phyloP scores from a whole-genome alignment of 2,797 vertebrate genomes.

The Arremon brunneinucha region DNA sequence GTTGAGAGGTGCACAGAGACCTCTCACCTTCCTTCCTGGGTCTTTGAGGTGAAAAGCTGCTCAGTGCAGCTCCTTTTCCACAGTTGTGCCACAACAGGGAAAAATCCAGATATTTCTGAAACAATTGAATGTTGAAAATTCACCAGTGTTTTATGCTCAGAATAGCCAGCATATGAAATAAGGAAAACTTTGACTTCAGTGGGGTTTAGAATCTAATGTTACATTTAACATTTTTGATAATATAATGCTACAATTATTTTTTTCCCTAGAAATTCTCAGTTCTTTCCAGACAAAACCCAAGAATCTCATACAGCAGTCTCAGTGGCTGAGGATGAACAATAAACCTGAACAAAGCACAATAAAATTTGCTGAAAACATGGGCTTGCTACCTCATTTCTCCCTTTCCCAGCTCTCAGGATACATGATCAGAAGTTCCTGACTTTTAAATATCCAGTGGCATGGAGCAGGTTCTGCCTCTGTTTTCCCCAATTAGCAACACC shows the following conservation, averaged over 20 bases:
- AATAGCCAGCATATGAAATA: neutral
- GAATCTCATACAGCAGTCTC: neutral
- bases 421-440: neutral
- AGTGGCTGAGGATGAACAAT: neutral
- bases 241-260: neutral
- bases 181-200: neutral
- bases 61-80: neutral
- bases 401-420: neutral
- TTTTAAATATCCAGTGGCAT: rapidly evolving
- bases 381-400: neutral
- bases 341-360: neutral
- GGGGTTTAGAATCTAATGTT: neutral
- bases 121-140: neutral
- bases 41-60: neutral
- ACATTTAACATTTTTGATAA: neutral
- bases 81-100: neutral
- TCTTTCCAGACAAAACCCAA: neutral
- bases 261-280: neutral
- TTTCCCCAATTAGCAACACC: neutral
- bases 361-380: neutral
- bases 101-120: neutral
- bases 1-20: neutral
- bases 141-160: neutral
- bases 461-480: neutral
- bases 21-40: neutral